These are phyloP conservation scores for Perizoma affinitatum DNA, from an alignment of 2,888 invertebrate species.

Conservation along the genomic window DNA sequence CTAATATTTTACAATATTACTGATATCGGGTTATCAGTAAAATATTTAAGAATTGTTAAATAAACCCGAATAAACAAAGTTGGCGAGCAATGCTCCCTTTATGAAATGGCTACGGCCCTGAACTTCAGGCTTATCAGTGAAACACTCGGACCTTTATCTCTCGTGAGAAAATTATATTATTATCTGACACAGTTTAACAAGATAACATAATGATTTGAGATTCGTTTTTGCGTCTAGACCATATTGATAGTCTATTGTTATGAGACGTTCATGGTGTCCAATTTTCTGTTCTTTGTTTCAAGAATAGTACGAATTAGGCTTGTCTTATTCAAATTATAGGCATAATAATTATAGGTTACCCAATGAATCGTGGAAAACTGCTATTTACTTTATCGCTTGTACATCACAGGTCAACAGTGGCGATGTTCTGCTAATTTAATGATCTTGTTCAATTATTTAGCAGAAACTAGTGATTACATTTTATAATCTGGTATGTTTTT, in stretches of 20 bases:
- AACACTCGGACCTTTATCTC: conserved; percentile 38
- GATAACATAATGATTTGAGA: conserved; percentile 33
- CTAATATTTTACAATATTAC: no score
- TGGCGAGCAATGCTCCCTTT: conserved; percentile 42
- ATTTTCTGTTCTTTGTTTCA: conserved; percentile 29
- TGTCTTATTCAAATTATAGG: conserved; percentile 20
- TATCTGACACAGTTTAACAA: conserved; percentile 31
- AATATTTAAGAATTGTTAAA: conserved; percentile 35
- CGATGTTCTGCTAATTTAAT: conserved; percentile 20
- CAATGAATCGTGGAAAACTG: conserved; percentile 26
- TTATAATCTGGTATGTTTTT: background rate
- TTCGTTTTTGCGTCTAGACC: conserved; percentile 34
- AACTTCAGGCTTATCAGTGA: conserved; percentile 38
- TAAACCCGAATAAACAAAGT: conserved; percentile 33
- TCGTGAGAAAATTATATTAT: conserved; percentile 27
- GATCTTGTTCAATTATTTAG: conserved; percentile 13
- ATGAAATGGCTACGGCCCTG: conserved; percentile 34
- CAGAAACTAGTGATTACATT: conserved; percentile 16
- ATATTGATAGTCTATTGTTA: conserved; percentile 28
- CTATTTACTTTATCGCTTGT: conserved; percentile 27
- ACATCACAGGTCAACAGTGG: conserved; percentile 28
- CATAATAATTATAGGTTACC: conserved; percentile 21
- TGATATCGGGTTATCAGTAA: conserved; percentile 42
- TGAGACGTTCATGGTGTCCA: conserved; percentile 24
- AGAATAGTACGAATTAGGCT: conserved; percentile 16